Evolutionary conservation across 37 sponge, comb jelly and placozoan species (phyloP).

Genomic region (Haliclona indistincta): DNA sequence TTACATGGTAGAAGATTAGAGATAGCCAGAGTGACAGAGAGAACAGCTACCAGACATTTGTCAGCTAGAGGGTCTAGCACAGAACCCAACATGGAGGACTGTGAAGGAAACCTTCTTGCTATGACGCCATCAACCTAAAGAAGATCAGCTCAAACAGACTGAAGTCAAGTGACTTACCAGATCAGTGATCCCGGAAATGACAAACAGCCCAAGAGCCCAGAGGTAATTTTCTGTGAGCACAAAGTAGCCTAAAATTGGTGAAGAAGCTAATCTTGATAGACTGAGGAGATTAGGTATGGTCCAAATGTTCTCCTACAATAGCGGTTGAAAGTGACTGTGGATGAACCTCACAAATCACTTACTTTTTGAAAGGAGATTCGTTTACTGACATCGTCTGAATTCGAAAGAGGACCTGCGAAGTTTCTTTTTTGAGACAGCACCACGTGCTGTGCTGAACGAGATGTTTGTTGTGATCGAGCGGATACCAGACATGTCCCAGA

Average conservation of each 20-base stretch:
- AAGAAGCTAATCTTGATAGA: constrained; percentile 40
- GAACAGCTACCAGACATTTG: constrained; percentile 66
- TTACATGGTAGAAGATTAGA: constrained; percentile 71
- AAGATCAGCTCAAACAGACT: background rate
- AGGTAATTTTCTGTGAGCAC: constrained; percentile 51
- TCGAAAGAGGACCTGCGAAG: too few relatives aligned
- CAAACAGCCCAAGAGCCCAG: constrained; percentile 59
- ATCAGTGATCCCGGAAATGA: constrained; percentile 68
- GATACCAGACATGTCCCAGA: too few relatives aligned
- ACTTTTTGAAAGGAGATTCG: too few relatives aligned
- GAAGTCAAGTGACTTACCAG: constrained; percentile 30
- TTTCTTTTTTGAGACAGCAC: too few relatives aligned
- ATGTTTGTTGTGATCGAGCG: too few relatives aligned
- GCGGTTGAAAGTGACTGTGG: too few relatives aligned
- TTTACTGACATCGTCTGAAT: too few relatives aligned
- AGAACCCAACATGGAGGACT: constrained; percentile 71
- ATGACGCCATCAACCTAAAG: constrained; percentile 82
- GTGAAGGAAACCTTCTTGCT: constrained; percentile 72
- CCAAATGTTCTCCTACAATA: constrained; percentile 81
- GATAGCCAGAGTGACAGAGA: constrained; percentile 61
- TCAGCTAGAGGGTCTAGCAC: constrained; percentile 91
- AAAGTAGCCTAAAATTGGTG: constrained; percentile 77
- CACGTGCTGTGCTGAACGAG: too few relatives aligned
- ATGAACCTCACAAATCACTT: too few relatives aligned
- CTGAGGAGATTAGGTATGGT: constrained; percentile 86